These are phyloP conservation scores for Acanthis flammea DNA, from an alignment of 2,797 vertebrate genomes.

Conservation along the genomic window DNA sequence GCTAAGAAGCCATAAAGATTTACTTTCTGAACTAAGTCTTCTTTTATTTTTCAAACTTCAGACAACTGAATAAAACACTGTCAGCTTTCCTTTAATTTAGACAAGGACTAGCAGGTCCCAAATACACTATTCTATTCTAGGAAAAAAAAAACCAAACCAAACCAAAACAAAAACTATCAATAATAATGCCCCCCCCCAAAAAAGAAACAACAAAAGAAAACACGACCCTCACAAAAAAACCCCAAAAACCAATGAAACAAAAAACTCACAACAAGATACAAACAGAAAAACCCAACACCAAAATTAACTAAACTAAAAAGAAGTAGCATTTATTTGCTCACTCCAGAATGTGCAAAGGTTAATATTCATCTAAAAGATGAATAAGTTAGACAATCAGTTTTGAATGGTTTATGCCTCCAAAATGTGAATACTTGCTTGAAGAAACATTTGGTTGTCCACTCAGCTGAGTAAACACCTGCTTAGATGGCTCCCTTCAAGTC, in stretches of 20 bases:
- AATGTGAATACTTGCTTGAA: neutral
- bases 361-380: neutral
- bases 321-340: neutral
- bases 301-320: neutral
- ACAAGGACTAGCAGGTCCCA: neutral
- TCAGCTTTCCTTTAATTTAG: neutral
- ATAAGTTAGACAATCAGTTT: neutral
- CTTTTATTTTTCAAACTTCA: neutral
- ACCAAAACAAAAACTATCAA: neutral
- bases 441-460: neutral
- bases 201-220: neutral
- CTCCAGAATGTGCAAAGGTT: neutral
- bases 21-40: neutral
- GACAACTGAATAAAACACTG: neutral
- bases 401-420: neutral
- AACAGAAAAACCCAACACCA: neutral
- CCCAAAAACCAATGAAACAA: neutral
- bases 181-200: neutral
- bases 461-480: neutral
- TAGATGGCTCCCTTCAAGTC: neutral
- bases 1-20: neutral
- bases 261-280: neutral
- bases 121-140: neutral
- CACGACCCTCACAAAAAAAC: neutral
- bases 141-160: no score